Evolutionary conservation across 2,888 invertebrate species (phyloP).

Genomic region (Crocallis elinguaria): DNA sequence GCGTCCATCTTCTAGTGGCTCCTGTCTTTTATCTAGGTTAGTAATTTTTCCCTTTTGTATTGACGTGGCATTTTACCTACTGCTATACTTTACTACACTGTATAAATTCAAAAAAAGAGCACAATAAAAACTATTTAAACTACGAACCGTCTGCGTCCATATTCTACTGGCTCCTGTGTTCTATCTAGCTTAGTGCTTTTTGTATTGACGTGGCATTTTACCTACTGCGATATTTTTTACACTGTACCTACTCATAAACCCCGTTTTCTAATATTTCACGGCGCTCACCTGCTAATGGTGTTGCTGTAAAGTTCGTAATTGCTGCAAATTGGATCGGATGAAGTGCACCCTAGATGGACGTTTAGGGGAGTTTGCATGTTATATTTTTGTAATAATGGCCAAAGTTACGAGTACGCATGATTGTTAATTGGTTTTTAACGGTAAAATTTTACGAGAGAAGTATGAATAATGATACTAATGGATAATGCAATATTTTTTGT

Average conservation of each 20-base stretch:
- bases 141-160: too few species aligned
- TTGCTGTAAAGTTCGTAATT: slow-evolving; percentile 19
- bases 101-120: too few species aligned
- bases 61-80: neutral
- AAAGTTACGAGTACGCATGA: slow-evolving; percentile 3
- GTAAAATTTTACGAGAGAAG: neutral
- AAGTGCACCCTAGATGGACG: slow-evolving; percentile 22
- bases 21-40: neutral
- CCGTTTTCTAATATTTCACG: slow-evolving; percentile 4
- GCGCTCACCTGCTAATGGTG: neutral
- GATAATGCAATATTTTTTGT: too few species aligned
- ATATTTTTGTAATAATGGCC: slow-evolving; percentile 8
- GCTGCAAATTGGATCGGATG: slow-evolving; percentile 7
- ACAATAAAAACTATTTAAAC: too few species aligned
- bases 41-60: neutral
- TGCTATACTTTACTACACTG: neutral
- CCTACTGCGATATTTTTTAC: neutral
- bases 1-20: neutral
- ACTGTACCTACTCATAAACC: neutral
- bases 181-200: neutral
- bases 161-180: neutral
- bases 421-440: slow-evolving; percentile 8
- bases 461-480: too few species aligned
- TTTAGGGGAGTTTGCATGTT: slow-evolving; percentile 9
- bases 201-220: neutral